Evolutionary conservation across 2,113 vertebrate genomes (phyloP).

Genomic region (Actenoides lindsayi): DNA sequence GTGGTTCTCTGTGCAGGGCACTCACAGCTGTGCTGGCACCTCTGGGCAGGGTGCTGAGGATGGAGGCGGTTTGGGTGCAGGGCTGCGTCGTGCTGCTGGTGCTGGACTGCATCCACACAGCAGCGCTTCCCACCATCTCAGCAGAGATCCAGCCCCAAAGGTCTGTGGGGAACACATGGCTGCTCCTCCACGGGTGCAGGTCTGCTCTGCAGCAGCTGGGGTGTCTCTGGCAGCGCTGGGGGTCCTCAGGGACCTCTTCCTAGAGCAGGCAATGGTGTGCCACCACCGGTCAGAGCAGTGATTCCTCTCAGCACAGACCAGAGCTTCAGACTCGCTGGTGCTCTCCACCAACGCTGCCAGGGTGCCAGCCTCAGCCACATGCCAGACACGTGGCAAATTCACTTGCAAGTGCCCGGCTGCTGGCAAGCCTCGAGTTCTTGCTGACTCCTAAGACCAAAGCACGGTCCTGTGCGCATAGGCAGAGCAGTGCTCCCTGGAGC

Average conservation of each 20-base stretch:
- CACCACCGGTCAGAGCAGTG: fast-evolving
- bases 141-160: not conserved
- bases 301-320: not conserved
- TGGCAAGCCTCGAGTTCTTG: not conserved
- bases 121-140: fast-evolving
- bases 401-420: not conserved
- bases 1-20: not conserved
- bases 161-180: not conserved
- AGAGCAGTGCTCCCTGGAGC: not conserved
- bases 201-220: not conserved
- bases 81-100: fast-evolving
- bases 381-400: not conserved
- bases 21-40: not conserved
- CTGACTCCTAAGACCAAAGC: not conserved
- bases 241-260: not conserved
- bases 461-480: fast-evolving
- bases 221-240: not conserved
- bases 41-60: not conserved
- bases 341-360: not conserved
- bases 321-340: not conserved
- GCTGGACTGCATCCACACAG: fast-evolving
- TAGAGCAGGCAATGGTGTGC: fast-evolving
- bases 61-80: not conserved
- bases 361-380: not conserved
- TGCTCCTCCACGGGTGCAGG: not conserved